phyloP scores from a whole-genome alignment of 2,888 invertebrate species.

The Scaptomyza caliginosa region DNA sequence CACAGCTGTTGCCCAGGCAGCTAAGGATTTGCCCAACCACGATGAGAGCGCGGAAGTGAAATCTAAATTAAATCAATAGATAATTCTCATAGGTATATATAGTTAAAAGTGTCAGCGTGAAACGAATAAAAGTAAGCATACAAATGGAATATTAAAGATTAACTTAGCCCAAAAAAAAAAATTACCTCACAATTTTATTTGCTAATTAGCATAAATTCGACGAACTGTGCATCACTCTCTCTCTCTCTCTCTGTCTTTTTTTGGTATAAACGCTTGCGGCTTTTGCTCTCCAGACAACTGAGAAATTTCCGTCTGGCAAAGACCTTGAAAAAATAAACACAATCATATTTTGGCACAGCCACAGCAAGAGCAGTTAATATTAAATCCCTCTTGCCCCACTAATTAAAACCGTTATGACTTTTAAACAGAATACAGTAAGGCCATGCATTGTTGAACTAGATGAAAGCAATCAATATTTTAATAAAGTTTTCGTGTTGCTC shows the following conservation, averaged over 20 bases:
- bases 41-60: conserved; percentile 1
- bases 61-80: conserved; percentile 4
- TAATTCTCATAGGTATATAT: neutral
- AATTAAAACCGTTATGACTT: conserved; percentile 10
- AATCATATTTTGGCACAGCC: conserved; percentile 25
- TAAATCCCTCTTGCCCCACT: neutral
- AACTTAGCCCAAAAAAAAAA: conserved; percentile 3
- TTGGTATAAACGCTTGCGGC: neutral
- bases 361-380: neutral
- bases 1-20: conserved; percentile 77
- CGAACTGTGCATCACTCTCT: neutral
- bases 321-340: conserved; percentile 52
- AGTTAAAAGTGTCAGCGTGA: conserved; percentile 23
- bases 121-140: conserved; percentile 4
- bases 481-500: neutral
- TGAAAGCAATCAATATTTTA: neutral
- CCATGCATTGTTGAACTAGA: neutral
- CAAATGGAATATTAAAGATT: neutral
- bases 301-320: conserved; percentile 32
- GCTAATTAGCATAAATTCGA: conserved; percentile 14
- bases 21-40: conserved; percentile 75
- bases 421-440: conserved; percentile 18
- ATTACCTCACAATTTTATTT: neutral
- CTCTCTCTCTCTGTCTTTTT: neutral
- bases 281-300: neutral